Evolutionary conservation across 2,888 invertebrate genomes (phyloP).

Genomic region (Drosophila pseudotalamancana): DNA sequence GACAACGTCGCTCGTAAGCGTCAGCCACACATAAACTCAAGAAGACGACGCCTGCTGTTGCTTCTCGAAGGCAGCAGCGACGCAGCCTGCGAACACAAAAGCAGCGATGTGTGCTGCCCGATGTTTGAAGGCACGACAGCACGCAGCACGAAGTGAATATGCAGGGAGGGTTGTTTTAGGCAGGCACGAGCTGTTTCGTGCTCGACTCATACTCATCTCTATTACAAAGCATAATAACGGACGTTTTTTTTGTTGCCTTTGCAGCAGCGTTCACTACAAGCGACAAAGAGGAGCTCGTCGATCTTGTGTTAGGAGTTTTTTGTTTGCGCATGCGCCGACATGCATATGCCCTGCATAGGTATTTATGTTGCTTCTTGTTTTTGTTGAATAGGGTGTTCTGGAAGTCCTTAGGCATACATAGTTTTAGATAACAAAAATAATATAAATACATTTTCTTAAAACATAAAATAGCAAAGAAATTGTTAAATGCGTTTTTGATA

Average conservation of each 20-base stretch:
- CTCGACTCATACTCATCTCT: conserved; percentile 28
- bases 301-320: conserved; percentile 45
- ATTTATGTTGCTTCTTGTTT: neutral
- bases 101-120: conserved; percentile 18
- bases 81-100: conserved; percentile 33
- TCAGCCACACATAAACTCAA: conserved; percentile 47
- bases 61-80: conserved; percentile 43
- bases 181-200: conserved; percentile 2
- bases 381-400: conserved; percentile 15
- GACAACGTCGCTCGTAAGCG: conserved; percentile 64
- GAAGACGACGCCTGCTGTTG: conserved; percentile 38
- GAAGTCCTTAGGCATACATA: conserved; percentile 19
- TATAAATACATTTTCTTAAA: neutral
- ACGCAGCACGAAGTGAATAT: conserved; percentile 1
- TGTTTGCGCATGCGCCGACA: conserved; percentile 47
- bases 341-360: conserved; percentile 44
- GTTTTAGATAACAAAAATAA: neutral
- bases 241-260: conserved; percentile 44
- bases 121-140: conserved; percentile 16
- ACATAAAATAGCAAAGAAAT: neutral
- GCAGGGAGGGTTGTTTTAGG: neutral
- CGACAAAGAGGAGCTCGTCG: conserved; percentile 50
- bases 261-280: conserved; percentile 38
- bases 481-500: too few species aligned
- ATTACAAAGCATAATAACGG: conserved; percentile 46